These are phyloP conservation scores for Drosophila siamana DNA, from an alignment of 2,888 invertebrate species.

Conservation along the genomic window DNA sequence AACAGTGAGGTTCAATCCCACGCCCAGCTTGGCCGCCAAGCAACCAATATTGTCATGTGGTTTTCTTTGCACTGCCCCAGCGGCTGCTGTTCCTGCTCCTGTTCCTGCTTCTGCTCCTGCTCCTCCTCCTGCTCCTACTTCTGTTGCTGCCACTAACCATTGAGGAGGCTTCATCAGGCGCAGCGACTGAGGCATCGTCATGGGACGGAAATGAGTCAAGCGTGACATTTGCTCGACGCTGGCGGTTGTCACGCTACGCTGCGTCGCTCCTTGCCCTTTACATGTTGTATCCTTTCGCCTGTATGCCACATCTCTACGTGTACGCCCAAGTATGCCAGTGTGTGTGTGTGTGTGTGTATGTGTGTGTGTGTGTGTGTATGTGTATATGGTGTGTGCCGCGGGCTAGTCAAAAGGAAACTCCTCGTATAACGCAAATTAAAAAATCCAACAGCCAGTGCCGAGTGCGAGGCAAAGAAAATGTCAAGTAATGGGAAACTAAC, in stretches of 20 bases:
- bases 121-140: constrained; percentile 34
- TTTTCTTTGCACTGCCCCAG: constrained; percentile 65
- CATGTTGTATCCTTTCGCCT: constrained; percentile 64
- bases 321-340: too few species aligned
- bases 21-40: constrained; percentile 53
- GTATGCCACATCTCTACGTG: constrained; percentile 26
- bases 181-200: constrained; percentile 56
- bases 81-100: constrained; percentile 48
- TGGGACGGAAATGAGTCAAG: constrained; percentile 81
- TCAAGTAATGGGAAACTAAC: constrained; percentile 70
- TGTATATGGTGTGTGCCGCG: constrained; percentile 39
- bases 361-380: constrained; percentile 23
- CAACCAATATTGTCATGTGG: constrained; percentile 80
- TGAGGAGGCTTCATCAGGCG: constrained; percentile 58
- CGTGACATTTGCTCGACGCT: constrained; percentile 78
- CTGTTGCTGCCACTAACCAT: constrained; percentile 67
- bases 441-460: constrained; percentile 72
- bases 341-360: constrained; percentile 22
- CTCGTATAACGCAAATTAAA: constrained; percentile 81
- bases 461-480: constrained; percentile 67
- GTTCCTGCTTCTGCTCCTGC: constrained; percentile 37
- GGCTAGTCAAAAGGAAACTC: constrained; percentile 79
- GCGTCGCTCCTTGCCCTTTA: constrained; percentile 62
- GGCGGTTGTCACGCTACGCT: constrained; percentile 68
- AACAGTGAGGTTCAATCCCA: constrained; percentile 9